A percentile compares a stretch with the other conserved stretches of the same genome.
These are phyloP conservation scores for Cheilosia scutellata DNA, from an alignment of 2,888 invertebrate species.

Conservation along the genomic window DNA sequence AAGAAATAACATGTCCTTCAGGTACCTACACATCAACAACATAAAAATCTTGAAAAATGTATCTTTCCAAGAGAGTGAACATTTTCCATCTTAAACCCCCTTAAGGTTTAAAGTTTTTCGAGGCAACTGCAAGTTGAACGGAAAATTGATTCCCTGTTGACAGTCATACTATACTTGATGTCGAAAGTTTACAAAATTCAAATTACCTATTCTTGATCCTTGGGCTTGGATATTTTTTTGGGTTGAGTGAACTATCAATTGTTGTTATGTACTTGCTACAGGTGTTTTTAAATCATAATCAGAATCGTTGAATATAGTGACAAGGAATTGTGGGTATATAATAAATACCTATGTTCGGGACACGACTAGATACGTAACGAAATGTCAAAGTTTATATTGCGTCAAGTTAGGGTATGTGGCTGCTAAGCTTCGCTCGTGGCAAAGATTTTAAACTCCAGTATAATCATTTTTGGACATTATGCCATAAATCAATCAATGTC, in stretches of 20 bases:
- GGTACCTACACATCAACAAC: not conserved
- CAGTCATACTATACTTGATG: not conserved
- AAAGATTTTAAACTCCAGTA: no score
- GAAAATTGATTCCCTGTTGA: not conserved
- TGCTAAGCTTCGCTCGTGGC: no score
- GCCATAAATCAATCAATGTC: no score
- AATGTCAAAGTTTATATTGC: no score
- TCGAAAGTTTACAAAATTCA: no score
- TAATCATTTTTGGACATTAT: no score
- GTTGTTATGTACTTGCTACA: not conserved
- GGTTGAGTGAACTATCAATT: slow-evolving; percentile 4
- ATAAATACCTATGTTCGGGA: no score
- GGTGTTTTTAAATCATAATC: not conserved
- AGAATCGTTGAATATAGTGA: not conserved
- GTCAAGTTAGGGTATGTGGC: no score
- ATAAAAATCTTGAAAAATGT: not conserved
- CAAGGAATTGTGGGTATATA: no score
- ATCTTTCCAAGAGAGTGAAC: not conserved
- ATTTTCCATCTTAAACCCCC: not conserved
- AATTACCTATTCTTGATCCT: not conserved
- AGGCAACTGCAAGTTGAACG: not conserved
- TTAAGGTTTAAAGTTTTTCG: not conserved
- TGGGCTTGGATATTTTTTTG: not conserved
- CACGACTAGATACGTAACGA: no score
- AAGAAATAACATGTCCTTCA: not conserved